These are phyloP conservation scores for Spinibarbus caldwelli DNA, from an alignment of 2,797 vertebrate species.

Conservation along the genomic window DNA sequence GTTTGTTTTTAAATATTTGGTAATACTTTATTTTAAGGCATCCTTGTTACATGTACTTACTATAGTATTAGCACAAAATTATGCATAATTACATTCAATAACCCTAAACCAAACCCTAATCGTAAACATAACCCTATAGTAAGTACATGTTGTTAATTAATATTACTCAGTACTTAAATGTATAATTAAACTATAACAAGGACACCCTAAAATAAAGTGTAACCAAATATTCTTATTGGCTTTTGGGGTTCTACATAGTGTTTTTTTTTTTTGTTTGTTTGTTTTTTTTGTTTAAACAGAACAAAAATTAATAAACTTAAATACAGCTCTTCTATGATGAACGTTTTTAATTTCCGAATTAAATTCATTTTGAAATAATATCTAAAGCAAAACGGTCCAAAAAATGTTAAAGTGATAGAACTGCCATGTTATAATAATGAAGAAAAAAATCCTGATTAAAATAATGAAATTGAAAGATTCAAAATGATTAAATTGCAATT, in stretches of 20 bases:
- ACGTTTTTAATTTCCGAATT: not conserved
- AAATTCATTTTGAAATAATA: not conserved
- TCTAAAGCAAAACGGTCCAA: not conserved
- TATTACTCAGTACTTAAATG: too few species aligned
- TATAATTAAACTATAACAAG: too few species aligned
- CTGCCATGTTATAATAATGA: not conserved
- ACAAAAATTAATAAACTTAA: not conserved
- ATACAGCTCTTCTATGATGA: not conserved
- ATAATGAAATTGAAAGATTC: not conserved
- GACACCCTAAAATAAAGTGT: too few species aligned
- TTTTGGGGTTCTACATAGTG: not conserved
- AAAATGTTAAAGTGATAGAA: not conserved
- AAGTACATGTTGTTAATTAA: too few species aligned
- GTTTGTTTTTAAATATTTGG: not conserved
- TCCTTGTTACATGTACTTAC: too few species aligned
- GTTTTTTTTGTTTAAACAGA: not conserved
- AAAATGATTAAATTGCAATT: not conserved
- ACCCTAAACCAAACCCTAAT: too few species aligned
- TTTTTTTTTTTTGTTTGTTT: not conserved
- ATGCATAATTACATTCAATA: too few species aligned
- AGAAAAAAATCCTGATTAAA: not conserved
- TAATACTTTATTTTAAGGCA: too few species aligned
- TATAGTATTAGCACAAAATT: too few species aligned
- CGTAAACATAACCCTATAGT: too few species aligned
- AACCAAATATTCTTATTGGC: too few species aligned